phyloP scores from a whole-genome alignment of 2,113 vertebrate species.

The Carlito syrichta region DNA sequence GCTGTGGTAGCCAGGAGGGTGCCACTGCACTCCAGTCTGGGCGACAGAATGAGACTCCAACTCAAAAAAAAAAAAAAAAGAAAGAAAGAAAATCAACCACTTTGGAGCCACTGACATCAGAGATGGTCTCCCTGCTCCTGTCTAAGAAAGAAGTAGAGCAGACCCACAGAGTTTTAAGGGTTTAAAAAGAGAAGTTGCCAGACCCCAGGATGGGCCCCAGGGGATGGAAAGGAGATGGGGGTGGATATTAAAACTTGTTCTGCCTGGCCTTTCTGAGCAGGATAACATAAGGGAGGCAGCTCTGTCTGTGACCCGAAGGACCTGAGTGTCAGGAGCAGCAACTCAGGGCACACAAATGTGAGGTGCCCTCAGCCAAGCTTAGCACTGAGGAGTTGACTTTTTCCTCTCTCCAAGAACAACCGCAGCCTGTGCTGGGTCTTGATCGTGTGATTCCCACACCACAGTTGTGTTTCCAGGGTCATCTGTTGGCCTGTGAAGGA shows the following conservation, averaged over 20 bases:
- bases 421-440: neutral
- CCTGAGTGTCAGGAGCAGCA: neutral
- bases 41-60: no score
- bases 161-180: neutral
- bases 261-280: neutral
- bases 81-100: neutral
- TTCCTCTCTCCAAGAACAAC: neutral
- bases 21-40: no score
- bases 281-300: neutral
- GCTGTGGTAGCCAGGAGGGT: no score
- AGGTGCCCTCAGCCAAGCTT: neutral
- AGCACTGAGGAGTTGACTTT: neutral
- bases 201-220: neutral
- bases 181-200: constrained; percentile 12
- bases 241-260: neutral
- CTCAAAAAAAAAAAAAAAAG: no score
- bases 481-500: neutral
- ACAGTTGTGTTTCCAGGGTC: neutral
- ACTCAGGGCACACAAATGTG: neutral
- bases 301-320: neutral
- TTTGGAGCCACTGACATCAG: neutral
- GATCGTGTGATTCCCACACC: neutral
- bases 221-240: neutral
- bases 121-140: neutral
- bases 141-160: neutral